Evolutionary conservation across 2,888 invertebrate species (phyloP), one percentile per base, ranked within the genome.

Genomic region (Lordiphosa andalusiaca): DNA sequence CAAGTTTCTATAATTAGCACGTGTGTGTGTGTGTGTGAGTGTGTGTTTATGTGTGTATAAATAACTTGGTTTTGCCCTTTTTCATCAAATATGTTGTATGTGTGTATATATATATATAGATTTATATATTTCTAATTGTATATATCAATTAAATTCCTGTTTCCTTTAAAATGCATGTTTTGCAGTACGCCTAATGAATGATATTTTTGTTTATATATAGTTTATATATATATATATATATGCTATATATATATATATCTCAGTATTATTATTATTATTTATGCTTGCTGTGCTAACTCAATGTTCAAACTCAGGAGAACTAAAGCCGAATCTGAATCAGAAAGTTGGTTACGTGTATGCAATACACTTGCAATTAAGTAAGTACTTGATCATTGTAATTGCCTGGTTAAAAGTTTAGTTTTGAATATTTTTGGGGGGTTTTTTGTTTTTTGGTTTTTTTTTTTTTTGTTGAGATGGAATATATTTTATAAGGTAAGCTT

Each of bases 71-170:
- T 75, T 84, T 64, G 47, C 58, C 64, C 53, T 71, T 57, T 37
- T 59, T 68, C 54, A 62, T 44, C 46, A 81, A 70, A 77, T 73
- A 69, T 44, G 16, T 46, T 68, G 65, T 66, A 66, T 76, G 71
- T 64, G 67, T 62, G 71, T 64, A 71, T 62, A 62, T 80, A 80
- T 75, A 48, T 53, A 52, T 74, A 71, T 62, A 62, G 75, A 80
- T 75, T 46, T 53, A 52, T 74, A 54, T 62, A 62, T 63, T 54
- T 54, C 52, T 49, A 52, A 60, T 61, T 84, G 76, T 77, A 64
- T 85, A 78, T 77, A 84, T 80, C 69, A 53, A 60, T 76, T 85
- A 80, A 81, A 81, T 81, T 80, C 80, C 80, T 80, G 80, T 80
- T 80, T 80, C 78, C 70, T 53, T 80, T 85, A 84, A 71, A 69